These are phyloP conservation scores for Anguilla rostrata DNA, from an alignment of 2,113 vertebrate genomes.

Conservation along the genomic window DNA sequence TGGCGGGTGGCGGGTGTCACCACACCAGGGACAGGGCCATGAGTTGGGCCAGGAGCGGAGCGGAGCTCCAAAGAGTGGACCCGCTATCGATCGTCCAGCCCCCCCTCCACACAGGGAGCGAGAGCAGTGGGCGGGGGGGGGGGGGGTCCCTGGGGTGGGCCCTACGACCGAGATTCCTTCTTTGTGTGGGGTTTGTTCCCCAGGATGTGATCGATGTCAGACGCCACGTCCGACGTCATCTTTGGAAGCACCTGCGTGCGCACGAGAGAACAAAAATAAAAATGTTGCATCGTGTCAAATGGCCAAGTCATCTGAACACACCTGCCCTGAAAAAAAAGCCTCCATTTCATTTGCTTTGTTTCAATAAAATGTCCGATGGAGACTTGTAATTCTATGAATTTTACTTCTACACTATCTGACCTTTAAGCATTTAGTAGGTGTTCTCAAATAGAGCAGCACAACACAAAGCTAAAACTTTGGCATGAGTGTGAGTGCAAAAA, in stretches of 20 bases:
- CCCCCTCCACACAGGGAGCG: neutral
- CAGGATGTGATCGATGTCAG: constrained; percentile 89
- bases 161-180: constrained; percentile 75
- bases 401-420: too few species aligned
- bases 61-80: neutral
- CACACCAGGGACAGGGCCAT: too few species aligned
- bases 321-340: neutral
- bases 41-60: too few species aligned
- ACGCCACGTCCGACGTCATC: constrained; percentile 89
- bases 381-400: too few species aligned
- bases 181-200: constrained; percentile 94
- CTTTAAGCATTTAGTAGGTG: too few species aligned
- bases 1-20: neutral
- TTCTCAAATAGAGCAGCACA: too few species aligned
- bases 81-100: neutral
- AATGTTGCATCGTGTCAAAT: neutral
- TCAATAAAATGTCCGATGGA: too few species aligned
- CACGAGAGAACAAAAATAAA: constrained; percentile 15
- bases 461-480: too few species aligned
- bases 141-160: neutral
- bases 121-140: neutral
- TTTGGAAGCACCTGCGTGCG: constrained; percentile 89
- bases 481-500: too few species aligned
- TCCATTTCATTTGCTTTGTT: too few species aligned
- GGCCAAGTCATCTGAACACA: too few species aligned